Conservation (phyloP, 2,797 vertebrate species). For the Dermochelys coriacea region DNA sequence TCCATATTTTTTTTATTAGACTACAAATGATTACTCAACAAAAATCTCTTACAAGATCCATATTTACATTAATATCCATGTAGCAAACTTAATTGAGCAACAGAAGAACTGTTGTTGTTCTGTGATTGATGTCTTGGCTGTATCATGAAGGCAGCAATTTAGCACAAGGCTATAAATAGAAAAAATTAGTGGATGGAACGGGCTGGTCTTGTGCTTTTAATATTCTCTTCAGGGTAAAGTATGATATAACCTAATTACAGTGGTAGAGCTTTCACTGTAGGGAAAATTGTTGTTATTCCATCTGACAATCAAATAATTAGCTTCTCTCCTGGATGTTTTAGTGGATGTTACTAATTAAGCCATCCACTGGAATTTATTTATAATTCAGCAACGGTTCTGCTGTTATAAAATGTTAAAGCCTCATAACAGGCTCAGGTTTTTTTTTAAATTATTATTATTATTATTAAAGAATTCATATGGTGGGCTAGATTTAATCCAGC, state of each 20-base stretch:
- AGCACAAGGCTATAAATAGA: slow-evolving; percentile 76
- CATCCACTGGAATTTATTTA: slow-evolving; percentile 71
- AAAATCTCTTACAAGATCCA: slow-evolving; percentile 46
- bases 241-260: slow-evolving; percentile 82
- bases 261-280: slow-evolving; percentile 75
- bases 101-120: slow-evolving; percentile 55
- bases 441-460: no score
- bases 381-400: slow-evolving; percentile 59
- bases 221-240: slow-evolving; percentile 77
- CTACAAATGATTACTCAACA: slow-evolving; percentile 60
- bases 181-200: slow-evolving; percentile 68
- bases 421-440: background rate
- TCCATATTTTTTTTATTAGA: slow-evolving; percentile 34
- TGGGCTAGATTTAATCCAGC: no score
- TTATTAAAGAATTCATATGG: no score
- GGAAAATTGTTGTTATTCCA: slow-evolving; percentile 79
- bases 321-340: slow-evolving; percentile 75
- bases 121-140: slow-evolving; percentile 71
- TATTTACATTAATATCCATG: slow-evolving; percentile 70
- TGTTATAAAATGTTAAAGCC: slow-evolving; percentile 30
- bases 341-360: slow-evolving; percentile 77
- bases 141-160: slow-evolving; percentile 73
- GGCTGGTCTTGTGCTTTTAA: slow-evolving; percentile 77
- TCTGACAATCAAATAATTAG: slow-evolving; percentile 84
- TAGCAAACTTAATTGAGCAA: slow-evolving; percentile 68